phyloP scores from a whole-genome alignment of 2,113 vertebrate species.

The Hydrolagus affinis region DNA sequence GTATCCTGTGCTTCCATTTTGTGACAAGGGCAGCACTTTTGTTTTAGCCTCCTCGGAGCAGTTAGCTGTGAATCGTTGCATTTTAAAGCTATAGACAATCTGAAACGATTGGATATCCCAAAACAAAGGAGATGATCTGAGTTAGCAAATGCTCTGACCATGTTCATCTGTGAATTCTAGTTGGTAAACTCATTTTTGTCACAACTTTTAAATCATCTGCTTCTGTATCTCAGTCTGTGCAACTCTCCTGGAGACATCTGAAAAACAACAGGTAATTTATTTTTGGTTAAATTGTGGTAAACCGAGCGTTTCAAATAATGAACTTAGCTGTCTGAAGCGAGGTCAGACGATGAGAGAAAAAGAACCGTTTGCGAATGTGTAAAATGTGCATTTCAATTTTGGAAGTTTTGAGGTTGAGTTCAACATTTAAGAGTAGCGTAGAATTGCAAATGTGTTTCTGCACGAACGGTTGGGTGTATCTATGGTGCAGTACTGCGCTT shows the following conservation, averaged over 20 bases:
- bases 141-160: neutral
- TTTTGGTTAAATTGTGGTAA: neutral
- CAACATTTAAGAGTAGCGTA: too few species aligned
- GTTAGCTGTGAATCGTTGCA: neutral
- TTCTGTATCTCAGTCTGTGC: constrained; percentile 7
- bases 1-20: constrained; percentile 36
- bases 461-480: too few species aligned
- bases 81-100: neutral
- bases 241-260: neutral
- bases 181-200: neutral
- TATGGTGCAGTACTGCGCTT: too few species aligned
- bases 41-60: neutral
- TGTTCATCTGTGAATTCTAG: neutral
- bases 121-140: constrained; percentile 14
- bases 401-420: neutral
- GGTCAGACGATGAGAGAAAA: neutral
- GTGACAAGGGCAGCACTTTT: neutral
- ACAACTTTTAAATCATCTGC: neutral
- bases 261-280: constrained; percentile 9
- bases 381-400: neutral
- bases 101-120: constrained; percentile 1
- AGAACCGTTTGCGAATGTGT: too few species aligned
- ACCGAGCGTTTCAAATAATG: neutral
- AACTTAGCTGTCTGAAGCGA: neutral
- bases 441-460: neutral